These are phyloP conservation scores for Vanessa tameamea DNA, from an alignment of 1,140 invertebrate species.

Conservation along the genomic window DNA sequence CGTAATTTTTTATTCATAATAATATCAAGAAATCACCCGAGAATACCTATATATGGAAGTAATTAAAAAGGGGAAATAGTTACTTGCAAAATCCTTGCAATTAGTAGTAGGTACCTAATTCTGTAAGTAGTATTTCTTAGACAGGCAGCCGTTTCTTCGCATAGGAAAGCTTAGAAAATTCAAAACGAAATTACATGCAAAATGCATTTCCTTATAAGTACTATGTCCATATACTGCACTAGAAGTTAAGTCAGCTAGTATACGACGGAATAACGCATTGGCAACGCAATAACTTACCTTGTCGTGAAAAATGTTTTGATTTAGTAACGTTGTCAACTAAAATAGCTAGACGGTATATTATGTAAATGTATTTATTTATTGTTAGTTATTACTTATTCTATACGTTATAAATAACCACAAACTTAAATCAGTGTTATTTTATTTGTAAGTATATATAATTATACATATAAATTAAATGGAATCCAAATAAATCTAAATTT, in stretches of 20 bases:
- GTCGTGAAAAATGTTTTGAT: background rate
- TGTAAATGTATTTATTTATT: too few species aligned
- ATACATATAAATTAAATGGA: too few species aligned
- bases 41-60: too few species aligned
- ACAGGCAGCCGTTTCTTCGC: background rate
- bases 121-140: background rate
- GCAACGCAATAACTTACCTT: background rate
- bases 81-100: too few species aligned
- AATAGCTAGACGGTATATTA: too few species aligned
- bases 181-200: slow-evolving; percentile 5
- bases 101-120: too few species aligned
- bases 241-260: background rate
- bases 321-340: background rate
- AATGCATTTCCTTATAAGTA: background rate
- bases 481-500: too few species aligned
- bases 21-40: too few species aligned
- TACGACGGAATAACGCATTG: background rate
- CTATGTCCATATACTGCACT: background rate
- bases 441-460: background rate
- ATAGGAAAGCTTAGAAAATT: slow-evolving; percentile 3
- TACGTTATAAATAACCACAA: background rate
- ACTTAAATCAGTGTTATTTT: background rate
- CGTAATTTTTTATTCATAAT: too few species aligned
- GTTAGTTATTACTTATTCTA: too few species aligned
- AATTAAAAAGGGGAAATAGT: too few species aligned